These are phyloP conservation scores for Hylyphantes graminicola DNA, from an alignment of 1,140 invertebrate genomes.

Conservation along the genomic window DNA sequence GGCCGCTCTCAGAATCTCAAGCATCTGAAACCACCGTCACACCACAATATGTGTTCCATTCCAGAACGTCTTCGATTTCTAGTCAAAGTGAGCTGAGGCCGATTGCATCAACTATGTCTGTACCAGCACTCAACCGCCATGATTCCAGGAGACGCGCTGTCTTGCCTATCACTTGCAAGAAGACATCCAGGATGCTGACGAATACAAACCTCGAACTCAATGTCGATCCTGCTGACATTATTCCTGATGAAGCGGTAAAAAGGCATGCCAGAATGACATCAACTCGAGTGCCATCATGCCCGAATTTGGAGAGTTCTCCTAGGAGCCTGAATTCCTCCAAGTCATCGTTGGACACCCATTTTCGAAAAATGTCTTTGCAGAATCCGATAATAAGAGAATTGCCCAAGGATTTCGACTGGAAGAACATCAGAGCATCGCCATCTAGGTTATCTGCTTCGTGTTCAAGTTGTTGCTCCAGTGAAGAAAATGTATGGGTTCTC, in stretches of 20 bases:
- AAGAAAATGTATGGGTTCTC: slow-evolving; percentile 49
- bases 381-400: slow-evolving; percentile 40
- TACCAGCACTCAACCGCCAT: slow-evolving; percentile 27
- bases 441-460: slow-evolving; percentile 49
- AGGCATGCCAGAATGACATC: not conserved
- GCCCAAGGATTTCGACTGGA: slow-evolving; percentile 46
- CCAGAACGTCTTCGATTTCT: slow-evolving; percentile 8
- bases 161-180: slow-evolving; percentile 49
- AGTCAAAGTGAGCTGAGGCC: slow-evolving; percentile 35
- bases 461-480: slow-evolving; percentile 47
- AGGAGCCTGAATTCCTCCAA: slow-evolving; percentile 40
- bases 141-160: slow-evolving; percentile 45
- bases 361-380: slow-evolving; percentile 50
- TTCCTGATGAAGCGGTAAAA: slow-evolving; percentile 28
- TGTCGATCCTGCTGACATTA: slow-evolving; percentile 34
- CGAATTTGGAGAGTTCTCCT: slow-evolving; percentile 35
- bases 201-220: slow-evolving; percentile 49
- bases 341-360: slow-evolving; percentile 31
- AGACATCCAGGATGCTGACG: slow-evolving; percentile 46
- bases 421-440: slow-evolving; percentile 40
- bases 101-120: slow-evolving; percentile 28
- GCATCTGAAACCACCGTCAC: not conserved
- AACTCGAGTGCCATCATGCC: slow-evolving; percentile 37
- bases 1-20: not conserved
- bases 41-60: slow-evolving; percentile 25